phyloP scores from a whole-genome alignment of 2,888 invertebrate genomes.

The Phaedon cochleariae region DNA sequence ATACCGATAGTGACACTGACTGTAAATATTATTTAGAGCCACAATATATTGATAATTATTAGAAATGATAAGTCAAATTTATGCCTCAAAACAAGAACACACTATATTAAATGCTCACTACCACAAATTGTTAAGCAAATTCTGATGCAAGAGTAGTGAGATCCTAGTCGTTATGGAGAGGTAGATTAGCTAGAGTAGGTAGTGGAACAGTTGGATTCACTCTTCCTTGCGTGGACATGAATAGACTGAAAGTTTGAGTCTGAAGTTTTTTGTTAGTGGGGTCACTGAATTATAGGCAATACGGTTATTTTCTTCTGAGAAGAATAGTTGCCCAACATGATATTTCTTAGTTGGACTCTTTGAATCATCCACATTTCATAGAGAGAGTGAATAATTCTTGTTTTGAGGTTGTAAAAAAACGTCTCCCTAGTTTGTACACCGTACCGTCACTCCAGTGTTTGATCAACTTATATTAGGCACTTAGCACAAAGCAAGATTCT shows the following conservation, averaged over 20 bases:
- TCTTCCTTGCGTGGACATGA: background rate
- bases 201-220: too few relatives aligned
- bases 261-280: background rate
- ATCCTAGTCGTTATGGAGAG: too few relatives aligned
- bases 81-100: slow-evolving; percentile 45
- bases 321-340: background rate
- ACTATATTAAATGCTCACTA: slow-evolving; percentile 44
- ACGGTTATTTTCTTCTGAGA: background rate
- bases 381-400: too few relatives aligned
- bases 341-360: slow-evolving; percentile 4
- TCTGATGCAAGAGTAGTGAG: too few relatives aligned
- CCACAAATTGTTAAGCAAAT: too few relatives aligned
- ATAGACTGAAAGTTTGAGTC: background rate
- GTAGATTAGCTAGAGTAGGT: too few relatives aligned
- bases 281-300: background rate
- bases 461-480: slow-evolving; percentile 57
- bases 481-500: slow-evolving; percentile 59
- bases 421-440: slow-evolving; percentile 49
- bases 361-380: too few relatives aligned
- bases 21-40: slow-evolving; percentile 55
- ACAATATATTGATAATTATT: slow-evolving; percentile 46
- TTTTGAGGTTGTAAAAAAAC: slow-evolving; percentile 41
- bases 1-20: slow-evolving; percentile 52
- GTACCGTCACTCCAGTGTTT: slow-evolving; percentile 56
- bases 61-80: slow-evolving; percentile 33